These are phyloP conservation scores for Sorex araneus DNA, from an alignment of 2,113 vertebrate species.

Conservation along the genomic window DNA sequence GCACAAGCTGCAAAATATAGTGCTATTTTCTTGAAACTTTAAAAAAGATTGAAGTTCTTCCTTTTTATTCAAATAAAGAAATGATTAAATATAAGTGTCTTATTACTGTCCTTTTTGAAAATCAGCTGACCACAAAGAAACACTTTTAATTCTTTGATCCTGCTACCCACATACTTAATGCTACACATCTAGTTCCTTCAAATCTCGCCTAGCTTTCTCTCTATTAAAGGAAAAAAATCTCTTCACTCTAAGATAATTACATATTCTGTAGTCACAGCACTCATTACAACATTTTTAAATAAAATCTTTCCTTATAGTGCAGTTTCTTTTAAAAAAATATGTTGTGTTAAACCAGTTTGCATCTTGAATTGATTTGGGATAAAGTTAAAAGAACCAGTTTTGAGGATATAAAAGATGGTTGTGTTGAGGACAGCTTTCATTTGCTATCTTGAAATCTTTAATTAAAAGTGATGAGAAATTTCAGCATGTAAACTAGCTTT, in stretches of 20 bases:
- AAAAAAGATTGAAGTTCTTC: no score
- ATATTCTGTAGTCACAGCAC: neutral
- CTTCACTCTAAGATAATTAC: neutral
- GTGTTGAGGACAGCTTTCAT: neutral
- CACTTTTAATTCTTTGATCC: neutral
- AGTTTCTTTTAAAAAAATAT: neutral
- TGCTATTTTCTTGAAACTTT: no score
- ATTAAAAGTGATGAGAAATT: slow-evolving; percentile 34
- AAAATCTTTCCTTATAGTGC: neutral
- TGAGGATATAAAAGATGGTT: neutral
- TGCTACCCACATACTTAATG: neutral
- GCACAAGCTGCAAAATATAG: no score
- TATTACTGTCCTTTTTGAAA: neutral
- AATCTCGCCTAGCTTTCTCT: neutral
- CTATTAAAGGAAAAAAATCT: neutral
- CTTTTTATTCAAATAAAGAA: no score
- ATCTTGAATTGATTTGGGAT: neutral
- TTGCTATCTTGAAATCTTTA: slow-evolving; percentile 31
- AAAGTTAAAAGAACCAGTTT: neutral
- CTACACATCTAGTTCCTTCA: neutral
- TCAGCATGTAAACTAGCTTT: neutral
- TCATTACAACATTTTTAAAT: neutral
- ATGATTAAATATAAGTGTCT: neutral
- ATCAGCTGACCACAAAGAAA: neutral
- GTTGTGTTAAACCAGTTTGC: neutral